Evolutionary conservation across 2,113 vertebrate species (phyloP).

Genomic region (Corythaeola cristata): DNA sequence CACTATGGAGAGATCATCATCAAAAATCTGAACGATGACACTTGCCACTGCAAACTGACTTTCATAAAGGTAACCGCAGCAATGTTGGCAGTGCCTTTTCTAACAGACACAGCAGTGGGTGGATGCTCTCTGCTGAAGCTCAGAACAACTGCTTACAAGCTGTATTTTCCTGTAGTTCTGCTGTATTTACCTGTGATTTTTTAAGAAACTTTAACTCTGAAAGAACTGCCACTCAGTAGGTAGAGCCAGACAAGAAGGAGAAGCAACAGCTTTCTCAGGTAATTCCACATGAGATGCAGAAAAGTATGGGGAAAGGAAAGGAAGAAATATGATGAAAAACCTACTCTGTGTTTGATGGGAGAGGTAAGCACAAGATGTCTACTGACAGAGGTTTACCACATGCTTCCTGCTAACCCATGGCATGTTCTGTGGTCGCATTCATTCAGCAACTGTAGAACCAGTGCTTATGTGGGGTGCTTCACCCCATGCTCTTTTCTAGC

Average conservation of each 20-base stretch:
- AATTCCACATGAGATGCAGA: not conserved
- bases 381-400: not conserved
- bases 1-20: constrained; percentile 97
- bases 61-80: constrained; percentile 89
- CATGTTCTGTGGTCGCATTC: not conserved
- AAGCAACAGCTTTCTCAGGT: not conserved
- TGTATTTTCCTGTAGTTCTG: not conserved
- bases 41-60: constrained; percentile 92
- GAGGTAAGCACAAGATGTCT: not conserved
- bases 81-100: not conserved
- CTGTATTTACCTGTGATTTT: not conserved
- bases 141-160: not conserved
- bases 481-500: not conserved
- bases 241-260: not conserved
- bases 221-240: not conserved
- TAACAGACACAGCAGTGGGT: not conserved
- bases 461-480: not conserved
- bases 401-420: not conserved
- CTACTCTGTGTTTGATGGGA: not conserved
- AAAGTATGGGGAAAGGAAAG: not conserved
- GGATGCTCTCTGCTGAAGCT: not conserved
- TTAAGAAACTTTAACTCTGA: not conserved
- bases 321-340: not conserved
- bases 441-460: not conserved
- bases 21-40: constrained; percentile 84